A percentile compares a stretch with the other conserved stretches of the same genome.
These are phyloP conservation scores for Anorthoa munda DNA, from an alignment of 2,888 invertebrate genomes.

Conservation along the genomic window DNA sequence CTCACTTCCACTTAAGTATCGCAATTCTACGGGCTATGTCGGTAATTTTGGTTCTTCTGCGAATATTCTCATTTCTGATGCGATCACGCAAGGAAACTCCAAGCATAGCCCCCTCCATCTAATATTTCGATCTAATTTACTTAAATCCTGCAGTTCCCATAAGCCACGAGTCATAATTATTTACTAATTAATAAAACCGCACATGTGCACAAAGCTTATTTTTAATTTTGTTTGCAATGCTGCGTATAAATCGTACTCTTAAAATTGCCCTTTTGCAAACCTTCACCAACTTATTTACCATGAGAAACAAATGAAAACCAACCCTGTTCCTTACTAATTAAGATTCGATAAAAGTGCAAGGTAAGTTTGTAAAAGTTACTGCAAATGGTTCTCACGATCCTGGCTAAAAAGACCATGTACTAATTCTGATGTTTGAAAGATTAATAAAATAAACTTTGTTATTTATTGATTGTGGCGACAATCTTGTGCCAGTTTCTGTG, in stretches of 20 bases:
- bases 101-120: no score
- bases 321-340: fast-evolving
- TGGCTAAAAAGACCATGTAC: conserved; percentile 16
- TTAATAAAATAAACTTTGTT: conserved; percentile 46
- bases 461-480: conserved; percentile 32
- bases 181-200: not conserved
- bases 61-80: no score
- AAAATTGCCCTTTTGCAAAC: conserved; percentile 23
- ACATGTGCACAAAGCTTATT: conserved; percentile 38
- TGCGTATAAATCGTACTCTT: conserved; percentile 36
- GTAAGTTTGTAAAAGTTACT: conserved; percentile 4
- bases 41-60: no score
- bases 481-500: not conserved
- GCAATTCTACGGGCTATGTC: no score
- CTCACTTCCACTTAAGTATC: no score
- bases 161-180: not conserved
- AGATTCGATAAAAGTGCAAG: not conserved
- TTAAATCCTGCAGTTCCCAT: conserved; percentile 12
- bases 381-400: conserved; percentile 37
- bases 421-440: conserved; percentile 20
- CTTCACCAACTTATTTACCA: conserved; percentile 14
- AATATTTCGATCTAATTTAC: not conserved
- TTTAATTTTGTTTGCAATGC: conserved; percentile 45
- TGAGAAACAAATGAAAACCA: not conserved
- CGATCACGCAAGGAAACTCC: no score